phyloP scores from a whole-genome alignment of 1,140 invertebrate genomes.

The Dolichoris vasculosae region DNA sequence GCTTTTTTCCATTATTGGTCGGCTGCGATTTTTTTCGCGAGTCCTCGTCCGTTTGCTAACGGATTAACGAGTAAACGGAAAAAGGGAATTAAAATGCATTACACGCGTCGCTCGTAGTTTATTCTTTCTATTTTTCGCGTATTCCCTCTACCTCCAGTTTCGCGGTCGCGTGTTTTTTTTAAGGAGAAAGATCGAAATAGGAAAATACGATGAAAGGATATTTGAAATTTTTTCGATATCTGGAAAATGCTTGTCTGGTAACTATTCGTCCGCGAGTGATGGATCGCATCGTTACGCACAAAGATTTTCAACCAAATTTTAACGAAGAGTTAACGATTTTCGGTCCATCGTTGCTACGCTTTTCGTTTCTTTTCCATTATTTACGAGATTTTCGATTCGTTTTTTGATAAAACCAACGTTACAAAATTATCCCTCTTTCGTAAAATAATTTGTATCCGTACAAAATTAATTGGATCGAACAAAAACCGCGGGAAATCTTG shows the following conservation, averaged over 20 bases:
- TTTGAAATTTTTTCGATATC: not conserved
- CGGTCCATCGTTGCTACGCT: not conserved
- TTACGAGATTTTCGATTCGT: not conserved
- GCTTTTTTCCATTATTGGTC: conserved; percentile 24
- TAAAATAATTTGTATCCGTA: too few species aligned
- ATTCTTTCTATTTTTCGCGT: not conserved
- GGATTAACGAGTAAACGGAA: not conserved
- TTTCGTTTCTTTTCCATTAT: too few species aligned
- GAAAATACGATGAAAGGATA: not conserved
- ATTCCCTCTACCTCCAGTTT: not conserved
- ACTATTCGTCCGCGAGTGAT: not conserved
- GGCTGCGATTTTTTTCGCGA: not conserved
- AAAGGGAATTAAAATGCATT: conserved; percentile 27
- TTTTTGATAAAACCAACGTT: too few species aligned
- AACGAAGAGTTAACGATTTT: not conserved
- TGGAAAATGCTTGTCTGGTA: too few species aligned
- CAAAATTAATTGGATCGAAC: too few species aligned
- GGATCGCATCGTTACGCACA: not conserved
- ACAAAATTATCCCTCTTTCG: too few species aligned
- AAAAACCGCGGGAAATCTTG: too few species aligned
- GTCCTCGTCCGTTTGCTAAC: too few species aligned
- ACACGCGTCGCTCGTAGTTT: not conserved
- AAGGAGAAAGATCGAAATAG: not conserved
- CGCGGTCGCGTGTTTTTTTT: not conserved
- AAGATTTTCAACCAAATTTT: not conserved